Conservation (phyloP, 2,113 vertebrate genomes). For the Jacana jacana region DNA sequence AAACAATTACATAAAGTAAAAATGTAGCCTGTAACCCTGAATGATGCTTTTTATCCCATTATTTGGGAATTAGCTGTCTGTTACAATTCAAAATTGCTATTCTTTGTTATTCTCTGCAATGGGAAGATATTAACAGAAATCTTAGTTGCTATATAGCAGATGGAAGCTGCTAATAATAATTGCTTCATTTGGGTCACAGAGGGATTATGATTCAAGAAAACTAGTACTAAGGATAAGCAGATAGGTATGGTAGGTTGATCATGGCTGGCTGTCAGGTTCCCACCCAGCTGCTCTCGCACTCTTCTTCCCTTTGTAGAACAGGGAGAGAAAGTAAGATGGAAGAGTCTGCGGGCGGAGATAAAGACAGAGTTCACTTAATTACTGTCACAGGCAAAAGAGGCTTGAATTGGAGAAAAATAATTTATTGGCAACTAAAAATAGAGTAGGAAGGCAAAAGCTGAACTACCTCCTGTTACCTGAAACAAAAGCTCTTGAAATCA, state of each 20-base stretch:
- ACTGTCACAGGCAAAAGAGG: neutral
- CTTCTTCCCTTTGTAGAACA: neutral
- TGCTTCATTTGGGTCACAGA: neutral
- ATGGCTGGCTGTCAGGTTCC: neutral
- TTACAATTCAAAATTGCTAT: neutral
- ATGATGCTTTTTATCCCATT: neutral
- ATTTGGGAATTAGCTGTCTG: neutral
- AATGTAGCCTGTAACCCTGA: neutral
- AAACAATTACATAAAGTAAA: neutral
- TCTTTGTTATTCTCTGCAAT: neutral
- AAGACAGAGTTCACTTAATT: neutral
- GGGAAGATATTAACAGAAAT: neutral
- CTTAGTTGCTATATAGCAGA: neutral
- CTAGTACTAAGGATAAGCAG: neutral
- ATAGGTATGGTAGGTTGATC: neutral
- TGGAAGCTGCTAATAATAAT: neutral
- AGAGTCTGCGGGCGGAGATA: neutral
- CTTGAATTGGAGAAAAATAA: neutral
- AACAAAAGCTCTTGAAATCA: no score
- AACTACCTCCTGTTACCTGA: neutral
- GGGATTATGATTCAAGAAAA: neutral
- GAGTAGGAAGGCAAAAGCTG: neutral
- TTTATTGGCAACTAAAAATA: neutral
- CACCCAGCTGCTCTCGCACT: neutral
- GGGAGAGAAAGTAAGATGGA: neutral